Evolutionary conservation across 53 echinoderm and acorn worm species (phyloP).

Genomic region (Actinopyga echinites): DNA sequence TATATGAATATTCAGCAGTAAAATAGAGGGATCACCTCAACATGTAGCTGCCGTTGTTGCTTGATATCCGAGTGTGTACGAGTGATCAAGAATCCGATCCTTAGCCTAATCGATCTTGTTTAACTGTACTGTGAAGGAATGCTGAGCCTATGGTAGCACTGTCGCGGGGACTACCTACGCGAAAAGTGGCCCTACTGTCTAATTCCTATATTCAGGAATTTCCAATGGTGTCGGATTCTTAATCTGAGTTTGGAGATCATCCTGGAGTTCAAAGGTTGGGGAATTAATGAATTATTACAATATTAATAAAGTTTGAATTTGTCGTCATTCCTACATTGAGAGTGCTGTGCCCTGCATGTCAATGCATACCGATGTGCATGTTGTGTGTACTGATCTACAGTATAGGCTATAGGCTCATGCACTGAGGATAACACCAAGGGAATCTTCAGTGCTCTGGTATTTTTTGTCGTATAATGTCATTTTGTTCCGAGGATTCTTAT

Average conservation of each 20-base stretch:
- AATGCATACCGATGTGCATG: too few species aligned
- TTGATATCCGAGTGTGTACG: too few species aligned
- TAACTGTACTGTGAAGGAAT: not conserved
- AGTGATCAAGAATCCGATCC: too few species aligned
- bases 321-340: not conserved
- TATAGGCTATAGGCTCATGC: not conserved
- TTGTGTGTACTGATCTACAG: not conserved
- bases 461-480: constrained; percentile 41
- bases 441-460: constrained; percentile 31
- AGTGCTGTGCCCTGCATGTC: too few species aligned
- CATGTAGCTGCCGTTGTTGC: too few species aligned
- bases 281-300: constrained; percentile 43
- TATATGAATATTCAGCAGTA: too few species aligned
- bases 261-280: constrained; percentile 42
- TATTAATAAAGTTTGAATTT: constrained; percentile 38
- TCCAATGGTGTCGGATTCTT: constrained; percentile 27
- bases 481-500: constrained; percentile 29
- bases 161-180: constrained; percentile 18
- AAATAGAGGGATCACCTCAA: too few species aligned
- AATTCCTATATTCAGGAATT: constrained; percentile 5
- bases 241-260: constrained; percentile 25
- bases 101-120: too few species aligned
- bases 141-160: not conserved
- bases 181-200: constrained; percentile 24
- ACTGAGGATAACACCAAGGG: constrained; percentile 26